phyloP scores from a whole-genome alignment of 1,140 invertebrate genomes.

The Aphaenogaster floridana region DNA sequence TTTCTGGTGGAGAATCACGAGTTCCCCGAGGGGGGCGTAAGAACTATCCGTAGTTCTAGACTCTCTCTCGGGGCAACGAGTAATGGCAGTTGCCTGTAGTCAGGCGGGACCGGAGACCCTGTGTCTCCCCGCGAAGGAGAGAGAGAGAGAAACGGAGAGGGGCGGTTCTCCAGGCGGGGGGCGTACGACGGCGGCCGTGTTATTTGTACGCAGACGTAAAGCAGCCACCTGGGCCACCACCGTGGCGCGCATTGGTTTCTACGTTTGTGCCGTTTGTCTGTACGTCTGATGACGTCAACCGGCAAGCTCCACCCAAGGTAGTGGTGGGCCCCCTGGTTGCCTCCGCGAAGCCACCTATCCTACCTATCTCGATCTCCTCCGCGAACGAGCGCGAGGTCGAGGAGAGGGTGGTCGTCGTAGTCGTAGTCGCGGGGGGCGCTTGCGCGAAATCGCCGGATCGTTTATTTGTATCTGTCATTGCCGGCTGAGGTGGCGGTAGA shows the following conservation, averaged over 20 bases:
- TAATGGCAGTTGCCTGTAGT: slow-evolving; percentile 62
- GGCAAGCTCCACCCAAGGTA: slow-evolving; percentile 84
- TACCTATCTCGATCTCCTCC: slow-evolving; percentile 70
- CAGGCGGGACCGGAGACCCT: slow-evolving; percentile 52
- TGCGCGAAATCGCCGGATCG: slow-evolving; percentile 80
- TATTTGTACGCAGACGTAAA: slow-evolving; percentile 79
- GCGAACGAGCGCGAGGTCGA: slow-evolving; percentile 58
- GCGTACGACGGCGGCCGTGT: slow-evolving; percentile 64
- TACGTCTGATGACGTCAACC: slow-evolving; percentile 83
- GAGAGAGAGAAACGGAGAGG: slow-evolving; percentile 63
- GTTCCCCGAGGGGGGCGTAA: slow-evolving; percentile 9
- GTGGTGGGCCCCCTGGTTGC: slow-evolving; percentile 60
- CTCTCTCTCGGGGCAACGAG: slow-evolving; percentile 49
- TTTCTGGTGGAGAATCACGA: slow-evolving; percentile 30
- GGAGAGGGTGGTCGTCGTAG: slow-evolving; percentile 53
- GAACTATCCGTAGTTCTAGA: slow-evolving; percentile 49
- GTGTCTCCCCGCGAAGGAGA: slow-evolving; percentile 23
- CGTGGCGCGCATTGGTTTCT: slow-evolving; percentile 84
- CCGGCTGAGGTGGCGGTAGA: slow-evolving; percentile 76
- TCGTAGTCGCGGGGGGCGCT: slow-evolving; percentile 73
- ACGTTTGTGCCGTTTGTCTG: slow-evolving; percentile 84
- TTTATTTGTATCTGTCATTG: slow-evolving; percentile 87
- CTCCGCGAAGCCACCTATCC: slow-evolving; percentile 46
- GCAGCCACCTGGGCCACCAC: slow-evolving; percentile 71
- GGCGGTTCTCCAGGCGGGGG: slow-evolving; percentile 76